phyloP scores from a whole-genome alignment of 2,888 invertebrate genomes.

The Dascillus cervinus region DNA sequence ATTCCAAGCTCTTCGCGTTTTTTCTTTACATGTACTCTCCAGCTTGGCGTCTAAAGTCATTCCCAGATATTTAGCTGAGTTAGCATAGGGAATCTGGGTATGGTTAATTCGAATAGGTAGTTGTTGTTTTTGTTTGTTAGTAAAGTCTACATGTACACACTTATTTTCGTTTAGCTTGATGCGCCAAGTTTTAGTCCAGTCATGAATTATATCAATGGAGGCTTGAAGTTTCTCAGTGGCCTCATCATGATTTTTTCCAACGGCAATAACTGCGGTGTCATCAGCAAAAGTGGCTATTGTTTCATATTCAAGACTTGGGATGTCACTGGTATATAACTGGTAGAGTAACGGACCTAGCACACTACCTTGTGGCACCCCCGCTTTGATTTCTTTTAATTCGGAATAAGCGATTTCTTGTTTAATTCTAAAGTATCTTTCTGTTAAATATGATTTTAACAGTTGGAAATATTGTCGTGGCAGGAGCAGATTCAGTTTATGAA shows the following conservation, averaged over 20 bases:
- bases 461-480: too few species aligned
- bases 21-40: slow-evolving; percentile 15
- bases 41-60: slow-evolving; percentile 12
- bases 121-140: slow-evolving; percentile 15
- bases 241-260: slow-evolving; percentile 5
- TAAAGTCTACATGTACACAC: slow-evolving; percentile 21
- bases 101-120: slow-evolving; percentile 6
- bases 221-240: slow-evolving; percentile 11
- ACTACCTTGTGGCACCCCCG: too few species aligned
- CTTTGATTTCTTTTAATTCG: too few species aligned
- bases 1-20: too few species aligned
- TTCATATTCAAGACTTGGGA: slow-evolving; percentile 7
- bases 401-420: too few species aligned
- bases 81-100: too few species aligned
- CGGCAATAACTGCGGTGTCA: too few species aligned
- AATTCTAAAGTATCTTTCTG: neutral
- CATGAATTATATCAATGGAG: slow-evolving; percentile 10
- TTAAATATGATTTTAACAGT: slow-evolving; percentile 1
- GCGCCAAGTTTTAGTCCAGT: slow-evolving; percentile 20
- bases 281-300: slow-evolving; percentile 17
- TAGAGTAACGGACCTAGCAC: too few species aligned
- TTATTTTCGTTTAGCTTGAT: slow-evolving; percentile 21
- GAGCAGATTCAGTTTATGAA: too few species aligned
- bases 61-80: too few species aligned
- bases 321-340: slow-evolving; percentile 14